phyloP scores from a whole-genome alignment of 2,888 invertebrate species.

The Clistopyga incitator region DNA sequence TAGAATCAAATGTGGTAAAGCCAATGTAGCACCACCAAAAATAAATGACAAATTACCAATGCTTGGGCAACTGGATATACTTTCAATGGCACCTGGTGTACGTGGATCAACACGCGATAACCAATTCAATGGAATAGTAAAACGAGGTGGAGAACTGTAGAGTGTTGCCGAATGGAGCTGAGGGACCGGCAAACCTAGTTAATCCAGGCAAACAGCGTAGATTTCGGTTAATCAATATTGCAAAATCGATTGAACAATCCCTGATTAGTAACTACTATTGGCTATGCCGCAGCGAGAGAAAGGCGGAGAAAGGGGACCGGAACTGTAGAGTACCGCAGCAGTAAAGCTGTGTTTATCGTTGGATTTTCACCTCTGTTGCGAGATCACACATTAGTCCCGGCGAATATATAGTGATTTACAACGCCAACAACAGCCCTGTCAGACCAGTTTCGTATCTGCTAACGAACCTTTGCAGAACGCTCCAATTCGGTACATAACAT shows the following conservation, averaged over 20 bases:
- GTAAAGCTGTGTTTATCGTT: constrained; percentile 49
- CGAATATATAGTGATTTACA: constrained; percentile 47
- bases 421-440: constrained; percentile 42
- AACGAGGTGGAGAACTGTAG: constrained; percentile 16
- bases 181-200: constrained; percentile 45
- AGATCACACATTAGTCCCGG: constrained; percentile 47
- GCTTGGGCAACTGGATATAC: constrained; percentile 15
- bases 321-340: constrained; percentile 20
- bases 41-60: constrained; percentile 33
- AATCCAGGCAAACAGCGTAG: constrained; percentile 53
- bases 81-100: constrained; percentile 34
- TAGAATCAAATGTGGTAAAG: constrained; percentile 11
- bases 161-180: constrained; percentile 16
- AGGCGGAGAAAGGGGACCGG: constrained; percentile 23
- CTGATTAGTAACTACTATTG: constrained; percentile 45
- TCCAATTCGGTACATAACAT: constrained; percentile 5
- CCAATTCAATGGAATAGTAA: constrained; percentile 49
- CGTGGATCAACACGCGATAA: constrained; percentile 46
- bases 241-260: constrained; percentile 58
- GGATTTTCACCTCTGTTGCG: constrained; percentile 50
- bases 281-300: constrained; percentile 9
- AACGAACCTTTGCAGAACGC: constrained; percentile 43
- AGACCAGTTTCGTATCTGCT: constrained; percentile 45
- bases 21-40: constrained; percentile 8
- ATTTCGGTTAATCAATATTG: constrained; percentile 52